A percentile compares a stretch with the other conserved stretches of the same genome.
phyloP scores from a whole-genome alignment of 2,888 invertebrate species.

The Villa cingulata region DNA sequence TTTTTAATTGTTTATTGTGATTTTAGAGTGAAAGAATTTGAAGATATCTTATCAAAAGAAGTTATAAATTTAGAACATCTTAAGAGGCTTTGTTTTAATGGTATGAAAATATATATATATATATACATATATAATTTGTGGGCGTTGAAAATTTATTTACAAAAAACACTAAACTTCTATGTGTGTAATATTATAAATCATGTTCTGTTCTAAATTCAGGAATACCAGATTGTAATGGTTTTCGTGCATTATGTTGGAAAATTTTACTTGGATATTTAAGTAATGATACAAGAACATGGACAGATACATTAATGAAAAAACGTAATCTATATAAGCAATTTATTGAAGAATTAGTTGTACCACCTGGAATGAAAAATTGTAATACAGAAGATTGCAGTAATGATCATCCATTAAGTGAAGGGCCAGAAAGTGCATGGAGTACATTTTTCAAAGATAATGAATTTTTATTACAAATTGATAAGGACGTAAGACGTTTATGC shows the following conservation, averaged over 20 bases:
- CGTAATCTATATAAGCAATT: conserved; percentile 69
- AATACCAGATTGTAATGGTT: conserved; percentile 74
- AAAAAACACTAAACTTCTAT: neutral
- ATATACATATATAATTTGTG: neutral
- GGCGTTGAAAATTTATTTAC: neutral
- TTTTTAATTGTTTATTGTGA: neutral
- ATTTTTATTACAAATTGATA: conserved; percentile 92
- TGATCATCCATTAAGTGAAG: conserved; percentile 87
- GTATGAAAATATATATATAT: conserved; percentile 37
- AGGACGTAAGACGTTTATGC: conserved; percentile 85
- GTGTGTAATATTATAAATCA: neutral
- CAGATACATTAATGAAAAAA: conserved; percentile 54
- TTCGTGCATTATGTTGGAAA: conserved; percentile 78
- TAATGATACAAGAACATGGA: conserved; percentile 51
- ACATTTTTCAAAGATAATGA: conserved; percentile 96
- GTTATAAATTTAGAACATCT: conserved; percentile 55
- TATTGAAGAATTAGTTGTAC: conserved; percentile 78
- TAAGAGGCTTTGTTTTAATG: conserved; percentile 62
- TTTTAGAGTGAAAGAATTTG: conserved; percentile 68
- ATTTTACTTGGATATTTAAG: conserved; percentile 76
- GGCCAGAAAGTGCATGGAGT: conserved; percentile 91
- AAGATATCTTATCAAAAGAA: conserved; percentile 54
- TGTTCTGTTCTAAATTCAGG: conserved; percentile 41
- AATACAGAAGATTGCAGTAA: conserved; percentile 36
- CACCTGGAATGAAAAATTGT: conserved; percentile 55